Conservation (phyloP, 1,140 invertebrate genomes). For the Diorhabda carinulata region DNA sequence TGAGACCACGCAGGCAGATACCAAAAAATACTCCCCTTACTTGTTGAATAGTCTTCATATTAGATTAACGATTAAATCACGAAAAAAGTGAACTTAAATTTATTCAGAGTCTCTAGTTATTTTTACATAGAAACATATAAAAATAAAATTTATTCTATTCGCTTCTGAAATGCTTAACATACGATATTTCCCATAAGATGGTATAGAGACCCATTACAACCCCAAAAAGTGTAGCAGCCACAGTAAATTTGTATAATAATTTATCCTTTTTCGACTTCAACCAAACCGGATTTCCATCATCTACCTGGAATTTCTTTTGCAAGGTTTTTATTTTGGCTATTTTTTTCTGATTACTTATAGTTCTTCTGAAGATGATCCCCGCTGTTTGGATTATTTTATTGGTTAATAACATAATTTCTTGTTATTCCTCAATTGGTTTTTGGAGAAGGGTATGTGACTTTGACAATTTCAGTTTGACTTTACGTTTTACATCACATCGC, state of each 20-base stretch:
- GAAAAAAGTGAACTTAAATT: no score
- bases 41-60: no score
- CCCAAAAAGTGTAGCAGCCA: neutral
- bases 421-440: neutral
- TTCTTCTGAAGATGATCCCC: neutral
- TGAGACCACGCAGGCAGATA: no score
- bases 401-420: neutral
- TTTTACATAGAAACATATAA: no score
- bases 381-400: neutral
- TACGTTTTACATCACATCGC: no score
- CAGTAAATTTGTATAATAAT: neutral
- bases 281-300: conserved; percentile 11
- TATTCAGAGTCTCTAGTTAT: no score
- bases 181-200: conserved; percentile 1
- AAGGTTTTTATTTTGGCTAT: neutral
- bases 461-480: neutral
- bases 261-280: conserved; percentile 1
- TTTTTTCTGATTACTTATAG: neutral
- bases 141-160: neutral
- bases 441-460: neutral
- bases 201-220: neutral
- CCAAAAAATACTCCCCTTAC: no score
- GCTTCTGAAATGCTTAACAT: conserved; percentile 3
- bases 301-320: conserved; percentile 14
- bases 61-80: no score